Percentiles rank a stretch among this genome's conserved stretches.
Evolutionary conservation across 2,113 vertebrate species (phyloP).

Genomic region (Misgurnus anguillicaudatus): DNA sequence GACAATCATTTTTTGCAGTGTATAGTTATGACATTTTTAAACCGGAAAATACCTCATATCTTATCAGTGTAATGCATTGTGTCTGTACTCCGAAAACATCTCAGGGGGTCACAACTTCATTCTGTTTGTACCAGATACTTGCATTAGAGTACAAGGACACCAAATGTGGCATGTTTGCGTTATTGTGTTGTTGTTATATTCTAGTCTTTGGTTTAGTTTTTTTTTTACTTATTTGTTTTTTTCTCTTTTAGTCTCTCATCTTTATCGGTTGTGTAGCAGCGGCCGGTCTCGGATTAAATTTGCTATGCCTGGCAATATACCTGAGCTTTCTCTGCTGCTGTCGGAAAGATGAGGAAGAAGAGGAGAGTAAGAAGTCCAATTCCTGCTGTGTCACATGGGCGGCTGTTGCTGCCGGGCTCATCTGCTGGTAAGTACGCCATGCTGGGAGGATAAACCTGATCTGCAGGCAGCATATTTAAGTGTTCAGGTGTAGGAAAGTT

Average conservation of each 20-base stretch:
- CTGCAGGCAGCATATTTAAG: not conserved
- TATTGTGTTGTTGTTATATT: not conserved
- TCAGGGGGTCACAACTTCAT: not conserved
- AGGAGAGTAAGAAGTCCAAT: conserved; percentile 78
- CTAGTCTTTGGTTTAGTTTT: not conserved
- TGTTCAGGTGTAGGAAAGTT: not conserved
- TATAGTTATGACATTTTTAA: not conserved
- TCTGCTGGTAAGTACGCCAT: conserved; percentile 85
- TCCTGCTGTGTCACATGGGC: conserved; percentile 92
- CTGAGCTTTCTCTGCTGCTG: conserved; percentile 89
- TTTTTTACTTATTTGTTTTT: conserved; percentile 3
- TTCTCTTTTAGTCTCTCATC: conserved; percentile 81
- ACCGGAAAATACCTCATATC: not conserved
- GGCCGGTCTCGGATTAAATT: conserved; percentile 87
- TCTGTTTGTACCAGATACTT: not conserved
- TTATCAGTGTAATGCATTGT: conserved; percentile 7
- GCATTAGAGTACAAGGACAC: not conserved
- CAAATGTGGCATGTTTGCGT: not conserved
- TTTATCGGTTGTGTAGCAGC: conserved; percentile 86
- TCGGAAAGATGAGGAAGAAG: conserved; percentile 71
- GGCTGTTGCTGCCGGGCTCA: conserved; percentile 83
- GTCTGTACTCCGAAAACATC: not conserved
- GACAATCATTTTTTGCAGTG: too few species aligned
- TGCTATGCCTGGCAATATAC: conserved; percentile 83
- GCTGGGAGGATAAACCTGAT: not conserved